phyloP scores from a whole-genome alignment of 2,888 invertebrate genomes.

The Lycocerus yunnanus region DNA sequence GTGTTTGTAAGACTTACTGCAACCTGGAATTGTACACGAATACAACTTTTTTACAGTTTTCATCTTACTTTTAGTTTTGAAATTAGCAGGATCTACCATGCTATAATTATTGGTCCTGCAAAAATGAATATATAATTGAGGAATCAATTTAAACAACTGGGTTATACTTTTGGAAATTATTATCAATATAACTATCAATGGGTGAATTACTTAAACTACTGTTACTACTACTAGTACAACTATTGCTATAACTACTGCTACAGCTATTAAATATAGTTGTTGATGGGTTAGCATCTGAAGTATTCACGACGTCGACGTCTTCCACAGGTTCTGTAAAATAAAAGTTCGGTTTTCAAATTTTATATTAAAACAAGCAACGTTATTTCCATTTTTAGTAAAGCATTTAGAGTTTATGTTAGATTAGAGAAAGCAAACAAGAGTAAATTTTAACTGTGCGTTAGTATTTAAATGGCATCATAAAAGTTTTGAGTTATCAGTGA shows the following conservation, averaged over 20 bases:
- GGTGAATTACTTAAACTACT: background rate
- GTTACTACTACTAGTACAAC: background rate
- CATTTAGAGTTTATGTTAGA: no score
- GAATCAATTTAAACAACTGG: background rate
- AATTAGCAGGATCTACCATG: background rate
- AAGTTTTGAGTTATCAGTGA: no score
- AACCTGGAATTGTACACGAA: conserved; percentile 81
- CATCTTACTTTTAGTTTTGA: background rate
- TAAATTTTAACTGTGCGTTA: no score
- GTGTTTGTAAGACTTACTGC: conserved; percentile 87
- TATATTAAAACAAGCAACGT: no score
- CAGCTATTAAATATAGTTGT: background rate
- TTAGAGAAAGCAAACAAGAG: no score
- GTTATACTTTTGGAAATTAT: background rate
- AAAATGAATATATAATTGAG: background rate
- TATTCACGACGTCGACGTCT: background rate
- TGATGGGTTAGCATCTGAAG: background rate
- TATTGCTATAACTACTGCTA: background rate
- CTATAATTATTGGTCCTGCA: background rate
- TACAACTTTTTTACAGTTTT: background rate
- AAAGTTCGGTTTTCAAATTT: background rate
- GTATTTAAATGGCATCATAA: no score
- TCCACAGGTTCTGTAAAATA: background rate
- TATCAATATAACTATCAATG: background rate
- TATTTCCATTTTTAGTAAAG: no score